Base-by-base conservation (phyloP, 2,113 vertebrate species). In the Rhinogobius similis region DNA sequence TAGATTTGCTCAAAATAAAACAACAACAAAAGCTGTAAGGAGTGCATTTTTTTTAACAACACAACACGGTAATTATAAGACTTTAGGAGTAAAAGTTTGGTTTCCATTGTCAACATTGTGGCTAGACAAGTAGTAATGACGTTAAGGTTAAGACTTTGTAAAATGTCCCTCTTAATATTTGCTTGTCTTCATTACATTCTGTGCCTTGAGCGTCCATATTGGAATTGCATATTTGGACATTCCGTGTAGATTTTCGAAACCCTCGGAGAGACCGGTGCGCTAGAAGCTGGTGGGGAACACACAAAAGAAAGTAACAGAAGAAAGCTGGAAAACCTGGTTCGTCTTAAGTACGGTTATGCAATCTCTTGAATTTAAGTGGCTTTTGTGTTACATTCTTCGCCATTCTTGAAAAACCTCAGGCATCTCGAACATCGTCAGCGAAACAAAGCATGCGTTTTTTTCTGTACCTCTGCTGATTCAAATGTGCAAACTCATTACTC, bases 401-500 rank as follows among this genome's bases (percentile, higher is more conserved):
- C 6, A 20, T 58, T 58, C 55, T 58, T 58, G 14, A 21, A 41
- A 14, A 44, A 70, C 5, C 56, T 23, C 6, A 52, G 21, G 64
- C 46, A 48, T 70, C 29, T 48, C 21, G 62, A 52, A n/a, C 36
- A 59, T 48, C 20, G 16, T 48, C 44, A 59, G 68, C 59, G 38
- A 62, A 64, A 38, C 52, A 67, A 38, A 52, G 52, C 29, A 32
- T 41, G 11, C 53, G 65, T 73, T 20, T 48, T 67, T 27, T 26
- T 55, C 23, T 44, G 73, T 89, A 79, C 76, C 86, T 65, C 43
- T 71, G 32, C 69, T 67, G 62, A 41, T 32, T 41, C 62, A 16
- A 65, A 56, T 88, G 90, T 92, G 89, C 89, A 90, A 90, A 83
- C 70, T 83, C 68, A 77, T 65, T 12, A 32, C 66, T 75, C 53